These are phyloP conservation scores for Dermochelys coriacea DNA, from an alignment of 2,797 vertebrate species.

Conservation along the genomic window DNA sequence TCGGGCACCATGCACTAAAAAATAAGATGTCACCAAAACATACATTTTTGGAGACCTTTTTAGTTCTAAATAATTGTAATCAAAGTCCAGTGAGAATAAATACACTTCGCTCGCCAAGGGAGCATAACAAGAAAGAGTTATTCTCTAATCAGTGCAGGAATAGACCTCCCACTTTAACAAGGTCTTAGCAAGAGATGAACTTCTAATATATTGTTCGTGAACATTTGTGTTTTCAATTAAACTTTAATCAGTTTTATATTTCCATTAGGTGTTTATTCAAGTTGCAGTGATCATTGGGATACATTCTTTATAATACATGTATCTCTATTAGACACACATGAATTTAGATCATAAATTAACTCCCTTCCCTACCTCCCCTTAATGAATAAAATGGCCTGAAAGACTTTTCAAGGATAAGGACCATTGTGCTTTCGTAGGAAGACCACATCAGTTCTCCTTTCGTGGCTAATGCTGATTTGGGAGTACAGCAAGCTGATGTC, in stretches of 20 bases:
- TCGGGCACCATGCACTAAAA: background rate
- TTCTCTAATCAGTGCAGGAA: background rate
- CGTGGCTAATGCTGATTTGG: background rate
- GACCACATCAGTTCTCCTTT: conserved; percentile 34
- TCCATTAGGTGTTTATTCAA: background rate
- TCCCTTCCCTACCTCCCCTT: conserved; percentile 21
- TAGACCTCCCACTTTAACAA: background rate
- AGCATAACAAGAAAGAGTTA: background rate
- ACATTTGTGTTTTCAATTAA: conserved; percentile 27
- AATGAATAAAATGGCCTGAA: background rate
- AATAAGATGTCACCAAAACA: background rate
- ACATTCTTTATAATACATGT: background rate
- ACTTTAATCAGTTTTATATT: background rate
- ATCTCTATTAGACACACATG: conserved; percentile 18
- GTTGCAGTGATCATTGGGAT: background rate
- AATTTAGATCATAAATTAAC: conserved; percentile 46
- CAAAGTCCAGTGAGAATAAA: background rate
- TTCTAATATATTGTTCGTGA: background rate
- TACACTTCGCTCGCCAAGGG: background rate
- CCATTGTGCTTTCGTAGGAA: conserved; percentile 31
- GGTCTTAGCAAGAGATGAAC: conserved; percentile 20
- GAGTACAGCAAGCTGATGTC: background rate
- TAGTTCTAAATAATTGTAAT: background rate
- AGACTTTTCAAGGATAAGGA: conserved; percentile 31
- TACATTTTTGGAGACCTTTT: background rate